Base-by-base conservation (phyloP, 2,888 invertebrate species). In the Agapetus fuscipes region DNA sequence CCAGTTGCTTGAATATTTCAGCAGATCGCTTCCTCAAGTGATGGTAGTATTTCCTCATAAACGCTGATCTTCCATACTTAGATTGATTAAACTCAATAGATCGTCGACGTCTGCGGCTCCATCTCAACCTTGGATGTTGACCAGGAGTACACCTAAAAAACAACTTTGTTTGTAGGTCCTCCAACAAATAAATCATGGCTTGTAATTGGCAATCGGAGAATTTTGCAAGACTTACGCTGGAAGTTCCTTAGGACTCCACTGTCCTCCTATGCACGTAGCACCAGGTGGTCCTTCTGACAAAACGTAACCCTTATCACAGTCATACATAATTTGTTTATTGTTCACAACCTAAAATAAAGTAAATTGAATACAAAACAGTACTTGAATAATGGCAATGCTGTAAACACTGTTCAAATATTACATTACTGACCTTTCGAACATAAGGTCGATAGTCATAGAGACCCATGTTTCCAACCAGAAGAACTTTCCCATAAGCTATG, bases 271-370 rank as follows among this genome's bases (percentile, higher is more conserved):
- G 53, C 96, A 96, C 0, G 95, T 96, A 1, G 96, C 94, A 2
- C 93, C 93, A 0, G 89, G 87, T 0, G 90, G 84, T 2, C 95
- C 95, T 49, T 83, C 82, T 15, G 81, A 79, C 16, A 95, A 59
- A 1, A 88, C 84, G 55, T 85, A 94, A 0, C 93, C 93, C 54
- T 87, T 85, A 51, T 93, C 84, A 56, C 95, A 96, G 54, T 94
- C 93, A 60, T 91, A 96, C 83, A 90, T 88, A 39, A 94, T 91
- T 61, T 93, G 93, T 51, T 91, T 88, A 57, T 93, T 91, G 58
- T 93, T 91, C 2, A 82, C 78, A 15, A 83, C 76, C 74, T 66
- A 30, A 45, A 31, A 14, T 29, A 16, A 20, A 26, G 15, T 6
- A n/a, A 28, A 28, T 7, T 9, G n/a, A n/a, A n/a, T n/a, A n/a